phyloP scores from a whole-genome alignment of 1,140 invertebrate species.

The Wasmannia auropunctata region DNA sequence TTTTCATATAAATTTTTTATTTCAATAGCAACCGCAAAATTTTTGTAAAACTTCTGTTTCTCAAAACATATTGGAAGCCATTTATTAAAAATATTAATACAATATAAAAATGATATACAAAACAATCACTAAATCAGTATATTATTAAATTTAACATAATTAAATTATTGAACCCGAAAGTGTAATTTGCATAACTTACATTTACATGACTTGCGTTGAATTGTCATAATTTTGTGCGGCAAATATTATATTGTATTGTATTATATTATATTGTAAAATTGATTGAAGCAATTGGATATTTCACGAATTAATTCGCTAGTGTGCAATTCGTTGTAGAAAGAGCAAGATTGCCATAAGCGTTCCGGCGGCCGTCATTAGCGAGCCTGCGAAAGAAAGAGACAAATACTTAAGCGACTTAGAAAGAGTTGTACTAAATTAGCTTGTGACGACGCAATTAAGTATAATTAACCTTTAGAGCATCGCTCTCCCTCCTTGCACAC shows the following conservation, averaged over 20 bases:
- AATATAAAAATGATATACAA: background rate
- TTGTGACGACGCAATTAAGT: slow-evolving; percentile 32
- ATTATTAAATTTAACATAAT: background rate
- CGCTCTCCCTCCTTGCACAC: slow-evolving; percentile 57
- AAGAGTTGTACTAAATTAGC: slow-evolving; percentile 11
- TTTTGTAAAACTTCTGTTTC: background rate
- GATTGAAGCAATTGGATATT: background rate
- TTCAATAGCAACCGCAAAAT: background rate
- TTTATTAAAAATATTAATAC: slow-evolving; percentile 35
- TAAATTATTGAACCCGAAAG: background rate
- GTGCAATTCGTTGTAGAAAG: background rate
- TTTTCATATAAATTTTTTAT: background rate
- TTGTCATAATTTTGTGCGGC: background rate
- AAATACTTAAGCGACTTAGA: background rate
- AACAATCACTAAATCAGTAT: background rate
- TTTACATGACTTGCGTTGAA: background rate
- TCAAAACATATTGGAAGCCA: background rate
- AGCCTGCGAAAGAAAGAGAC: slow-evolving; percentile 28
- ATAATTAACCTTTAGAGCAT: slow-evolving; percentile 68
- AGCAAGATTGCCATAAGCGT: background rate
- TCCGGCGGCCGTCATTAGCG: background rate
- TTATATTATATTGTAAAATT: background rate
- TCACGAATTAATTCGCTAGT: slow-evolving; percentile 2
- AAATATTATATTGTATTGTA: too few species aligned
- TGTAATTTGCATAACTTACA: background rate